Base-by-base conservation (phyloP, 2,888 invertebrate species). In the Drosophila mayaguana region DNA sequence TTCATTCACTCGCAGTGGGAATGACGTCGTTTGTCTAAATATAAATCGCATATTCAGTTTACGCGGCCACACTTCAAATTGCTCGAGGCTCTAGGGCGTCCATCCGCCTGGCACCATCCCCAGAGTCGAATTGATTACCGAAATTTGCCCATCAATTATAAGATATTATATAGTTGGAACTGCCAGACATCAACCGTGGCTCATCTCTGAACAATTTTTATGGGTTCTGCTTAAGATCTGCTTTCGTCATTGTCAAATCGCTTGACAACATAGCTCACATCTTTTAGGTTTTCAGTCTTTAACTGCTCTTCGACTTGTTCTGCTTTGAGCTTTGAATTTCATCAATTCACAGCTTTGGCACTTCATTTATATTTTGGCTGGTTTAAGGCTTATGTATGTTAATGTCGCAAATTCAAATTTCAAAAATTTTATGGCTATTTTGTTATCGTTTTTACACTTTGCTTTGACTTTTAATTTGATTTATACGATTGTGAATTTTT, bases 21-120 rank as follows among this genome's bases (percentile, higher is more conserved):
- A 86, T 91, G 91, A 90, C 90, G 91, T 89, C 83, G 82, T 88
- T 54, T 69, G 48, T 69, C 89, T 90, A 89, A 86, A 90, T 80
- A 86, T 90, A 90, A 80, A 85, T 64, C 59, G 63, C 53, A 62
- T 73, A 83, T 85, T 89, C 83, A 85, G 83, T 81, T 87, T 83
- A 87, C 79, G 80, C 83, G 88, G 81, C 82, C 90, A 90, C 78
- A 76, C 81, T 83, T 88, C 72, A 76, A 70, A 56, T 53, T 70
- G 80, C 68, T 74, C 40, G 77, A 72, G 77, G 75, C 77, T 73
- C 71, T 53, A 59, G 22, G n/a, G 63, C 59, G 56, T 60, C 80
- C 83, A 81, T 85, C 86, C 86, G 86, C 56, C 63, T 60, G 61
- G 67, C 62, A 72, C 32, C 61, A 25, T 16, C 57, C 57, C 34